Evolutionary conservation across 1,140 invertebrate genomes (phyloP).

Genomic region (Rhopalosiphum maidis): DNA sequence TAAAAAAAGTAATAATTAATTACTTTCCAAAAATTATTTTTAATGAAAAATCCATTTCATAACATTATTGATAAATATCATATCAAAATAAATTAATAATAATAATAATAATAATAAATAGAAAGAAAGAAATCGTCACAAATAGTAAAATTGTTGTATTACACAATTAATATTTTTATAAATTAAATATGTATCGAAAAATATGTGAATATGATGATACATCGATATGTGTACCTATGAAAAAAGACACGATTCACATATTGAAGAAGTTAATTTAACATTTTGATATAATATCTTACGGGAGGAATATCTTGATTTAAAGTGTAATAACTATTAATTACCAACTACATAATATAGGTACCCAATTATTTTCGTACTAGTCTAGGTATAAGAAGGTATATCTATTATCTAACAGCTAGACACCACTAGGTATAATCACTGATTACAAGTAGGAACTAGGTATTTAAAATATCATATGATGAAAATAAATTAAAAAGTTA

Average conservation of each 20-base stretch:
- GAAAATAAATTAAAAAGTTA: neutral
- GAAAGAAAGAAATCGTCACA: neutral
- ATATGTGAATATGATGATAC: neutral
- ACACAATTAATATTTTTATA: neutral
- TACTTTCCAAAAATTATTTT: neutral
- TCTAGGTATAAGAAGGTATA: neutral
- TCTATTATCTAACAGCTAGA: neutral
- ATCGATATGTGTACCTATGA: neutral
- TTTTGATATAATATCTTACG: neutral
- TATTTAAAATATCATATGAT: conserved; percentile 1
- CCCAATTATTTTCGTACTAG: neutral
- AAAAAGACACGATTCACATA: neutral
- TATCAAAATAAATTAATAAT: neutral
- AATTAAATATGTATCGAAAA: neutral
- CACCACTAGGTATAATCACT: neutral
- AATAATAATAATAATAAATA: neutral
- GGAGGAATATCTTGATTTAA: neutral
- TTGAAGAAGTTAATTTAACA: neutral
- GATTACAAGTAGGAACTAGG: neutral
- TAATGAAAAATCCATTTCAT: neutral
- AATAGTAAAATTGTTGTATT: neutral
- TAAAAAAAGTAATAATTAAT: neutral
- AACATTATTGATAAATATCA: neutral
- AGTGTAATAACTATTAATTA: neutral
- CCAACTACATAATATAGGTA: neutral